Base-by-base conservation (phyloP, 2,888 invertebrate genomes). In the Caenorhabditis sulstoni region DNA sequence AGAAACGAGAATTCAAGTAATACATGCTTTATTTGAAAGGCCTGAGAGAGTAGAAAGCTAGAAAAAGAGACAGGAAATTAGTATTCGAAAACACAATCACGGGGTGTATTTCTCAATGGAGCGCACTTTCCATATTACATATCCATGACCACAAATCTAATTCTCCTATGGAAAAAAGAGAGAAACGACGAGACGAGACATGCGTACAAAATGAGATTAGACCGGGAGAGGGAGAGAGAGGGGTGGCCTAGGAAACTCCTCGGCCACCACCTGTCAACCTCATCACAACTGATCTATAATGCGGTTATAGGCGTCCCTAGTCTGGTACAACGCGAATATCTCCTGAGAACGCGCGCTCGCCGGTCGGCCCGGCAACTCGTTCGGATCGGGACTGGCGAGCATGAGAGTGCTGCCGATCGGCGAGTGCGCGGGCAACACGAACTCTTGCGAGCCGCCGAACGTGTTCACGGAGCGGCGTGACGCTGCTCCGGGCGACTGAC, bases 281-380 rank as follows among this genome's bases (percentile, higher is more conserved):
- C n/a, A n/a, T n/a, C 66, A 83, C 78, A 82, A 82, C 55, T 82
- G 82, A 59, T 80, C 71, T 11, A 84, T 76, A 55, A 84, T 70
- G 53, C 82, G 75, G 73, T 82, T 81, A 62, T 76, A 65, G 16
- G 79, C 79, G 66, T 84, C 84, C 41, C 84, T 61, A 22, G 84
- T 84, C 59, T 84, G 82, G 64, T 84, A 84, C 61, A 84, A 68
- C 35, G 71, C 67, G 65, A 80, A 81, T 37, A 76, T 79, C 65
- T 83, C 83, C 35, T 67, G 65, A 29, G 58, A 67, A 14, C 62
- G 49, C 20, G 77, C 68, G 64, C 79, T 79, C 22, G 82, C 74
- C 65, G 70, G 75, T 59, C 77, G 66, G 20, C 79, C 68, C 23
- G 82, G 64, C 61, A 79, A 52, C 65, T 70, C 79, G 68, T 68